Evolutionary conservation across 1,140 invertebrate species (phyloP).

Genomic region (Diprion similis): DNA sequence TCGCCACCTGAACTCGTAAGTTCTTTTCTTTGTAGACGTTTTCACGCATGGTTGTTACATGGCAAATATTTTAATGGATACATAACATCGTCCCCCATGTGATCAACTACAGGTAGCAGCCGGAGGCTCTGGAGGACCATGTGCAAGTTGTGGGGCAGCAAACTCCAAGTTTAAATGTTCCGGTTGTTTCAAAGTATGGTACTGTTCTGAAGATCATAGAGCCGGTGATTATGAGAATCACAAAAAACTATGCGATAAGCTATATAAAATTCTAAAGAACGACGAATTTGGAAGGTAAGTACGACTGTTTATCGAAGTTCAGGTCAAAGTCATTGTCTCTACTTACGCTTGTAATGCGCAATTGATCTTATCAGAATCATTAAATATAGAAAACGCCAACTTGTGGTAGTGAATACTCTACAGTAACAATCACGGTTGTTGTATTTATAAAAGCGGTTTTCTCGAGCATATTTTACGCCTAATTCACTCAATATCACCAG

Average conservation of each 20-base stretch:
- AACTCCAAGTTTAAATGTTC: slow-evolving; percentile 33
- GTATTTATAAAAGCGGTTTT: background rate
- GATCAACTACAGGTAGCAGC: background rate
- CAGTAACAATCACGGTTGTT: background rate
- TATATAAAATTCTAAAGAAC: slow-evolving; percentile 58
- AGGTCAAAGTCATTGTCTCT: background rate
- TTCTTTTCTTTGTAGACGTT: background rate
- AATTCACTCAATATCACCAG: too few relatives aligned
- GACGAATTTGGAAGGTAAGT: slow-evolving; percentile 68
- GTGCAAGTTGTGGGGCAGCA: slow-evolving; percentile 16
- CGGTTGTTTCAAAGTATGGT: slow-evolving; percentile 26
- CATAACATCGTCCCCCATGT: background rate
- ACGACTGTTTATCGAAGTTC: background rate
- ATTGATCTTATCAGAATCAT: too few relatives aligned
- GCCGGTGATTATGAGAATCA: background rate
- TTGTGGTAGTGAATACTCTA: background rate
- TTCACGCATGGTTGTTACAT: background rate
- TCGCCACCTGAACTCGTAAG: background rate
- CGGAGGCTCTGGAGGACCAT: slow-evolving; percentile 6
- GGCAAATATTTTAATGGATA: background rate
- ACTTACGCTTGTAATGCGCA: background rate
- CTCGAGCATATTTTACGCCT: too few relatives aligned
- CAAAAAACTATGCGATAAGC: slow-evolving; percentile 33
- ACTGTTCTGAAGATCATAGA: background rate
- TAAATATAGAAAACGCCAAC: too few relatives aligned